Evolutionary conservation across 2,113 vertebrate species (phyloP).

Genomic region (Arvicanthis niloticus): DNA sequence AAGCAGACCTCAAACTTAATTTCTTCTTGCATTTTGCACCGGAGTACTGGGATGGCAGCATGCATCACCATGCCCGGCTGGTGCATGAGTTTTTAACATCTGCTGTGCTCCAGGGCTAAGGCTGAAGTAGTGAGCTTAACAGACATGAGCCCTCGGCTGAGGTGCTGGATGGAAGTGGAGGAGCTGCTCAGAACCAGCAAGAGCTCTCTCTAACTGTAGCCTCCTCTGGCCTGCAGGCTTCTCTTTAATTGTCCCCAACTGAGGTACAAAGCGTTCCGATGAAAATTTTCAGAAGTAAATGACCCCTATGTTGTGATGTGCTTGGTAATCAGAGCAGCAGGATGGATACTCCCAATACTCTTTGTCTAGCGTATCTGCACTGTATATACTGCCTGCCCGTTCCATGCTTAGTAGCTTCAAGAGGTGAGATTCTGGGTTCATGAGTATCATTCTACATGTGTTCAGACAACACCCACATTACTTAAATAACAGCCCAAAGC

Average conservation of each 20-base stretch:
- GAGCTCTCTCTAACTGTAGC: neutral
- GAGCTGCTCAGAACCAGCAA: neutral
- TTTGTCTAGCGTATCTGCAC: neutral
- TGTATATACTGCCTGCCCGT: no score
- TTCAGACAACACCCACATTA: neutral
- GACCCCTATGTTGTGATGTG: neutral
- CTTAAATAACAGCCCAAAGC: neutral
- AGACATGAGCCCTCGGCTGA: neutral
- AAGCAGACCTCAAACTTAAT: neutral
- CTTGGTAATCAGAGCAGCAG: neutral
- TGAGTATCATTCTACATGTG: neutral
- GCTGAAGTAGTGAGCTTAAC: neutral
- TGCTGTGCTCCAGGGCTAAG: neutral
- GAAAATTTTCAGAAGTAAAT: neutral
- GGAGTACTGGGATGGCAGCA: neutral
- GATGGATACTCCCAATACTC: neutral
- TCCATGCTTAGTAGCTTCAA: no score
- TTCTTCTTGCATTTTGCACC: neutral
- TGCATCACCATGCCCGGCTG: neutral
- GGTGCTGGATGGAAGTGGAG: neutral
- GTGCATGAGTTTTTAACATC: neutral
- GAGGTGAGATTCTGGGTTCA: neutral
- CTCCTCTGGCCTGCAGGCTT: neutral
- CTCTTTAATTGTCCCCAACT: neutral
- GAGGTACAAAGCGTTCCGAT: neutral